phyloP scores from a whole-genome alignment of 2,113 vertebrate species.

The Albula glossodonta region DNA sequence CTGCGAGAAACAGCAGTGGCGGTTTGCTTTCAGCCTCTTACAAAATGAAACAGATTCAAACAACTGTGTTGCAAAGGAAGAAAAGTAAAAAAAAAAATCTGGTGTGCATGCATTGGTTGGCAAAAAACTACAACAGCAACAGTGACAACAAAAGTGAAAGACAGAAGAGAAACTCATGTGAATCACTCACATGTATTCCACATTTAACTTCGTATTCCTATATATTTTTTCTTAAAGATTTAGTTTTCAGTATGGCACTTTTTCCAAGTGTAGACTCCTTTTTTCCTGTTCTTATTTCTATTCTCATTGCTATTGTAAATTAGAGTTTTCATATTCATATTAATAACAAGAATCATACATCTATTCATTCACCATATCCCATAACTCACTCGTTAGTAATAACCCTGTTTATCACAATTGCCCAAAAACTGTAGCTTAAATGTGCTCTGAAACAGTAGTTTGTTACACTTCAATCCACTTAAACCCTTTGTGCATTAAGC shows the following conservation, averaged over 20 bases:
- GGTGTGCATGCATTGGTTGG: not conserved
- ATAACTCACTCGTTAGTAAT: not conserved
- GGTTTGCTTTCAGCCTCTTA: not conserved
- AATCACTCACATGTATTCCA: not conserved
- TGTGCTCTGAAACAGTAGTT: conserved; percentile 64
- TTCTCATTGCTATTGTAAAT: too few species aligned
- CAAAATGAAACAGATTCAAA: not conserved
- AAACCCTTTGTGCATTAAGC: conserved; percentile 71
- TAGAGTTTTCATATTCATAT: too few species aligned
- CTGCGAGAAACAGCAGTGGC: not conserved
- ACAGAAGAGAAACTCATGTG: not conserved
- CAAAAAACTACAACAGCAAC: not conserved
- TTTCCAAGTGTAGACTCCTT: too few species aligned
- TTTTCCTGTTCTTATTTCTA: too few species aligned
- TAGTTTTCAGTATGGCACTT: not conserved
- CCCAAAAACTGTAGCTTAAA: conserved; percentile 70
- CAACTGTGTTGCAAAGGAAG: not conserved
- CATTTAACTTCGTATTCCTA: too few species aligned
- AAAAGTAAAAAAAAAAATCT: not conserved
- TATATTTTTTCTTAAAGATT: not conserved
- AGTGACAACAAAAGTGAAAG: not conserved
- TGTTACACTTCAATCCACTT: conserved; percentile 46
- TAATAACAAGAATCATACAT: not conserved
- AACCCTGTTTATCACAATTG: conserved; percentile 30
- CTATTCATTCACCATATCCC: not conserved